Evolutionary conservation across 2,113 vertebrate genomes (phyloP), one percentile per base, ranked within the genome.

Genomic region (Scatophagus argus): DNA sequence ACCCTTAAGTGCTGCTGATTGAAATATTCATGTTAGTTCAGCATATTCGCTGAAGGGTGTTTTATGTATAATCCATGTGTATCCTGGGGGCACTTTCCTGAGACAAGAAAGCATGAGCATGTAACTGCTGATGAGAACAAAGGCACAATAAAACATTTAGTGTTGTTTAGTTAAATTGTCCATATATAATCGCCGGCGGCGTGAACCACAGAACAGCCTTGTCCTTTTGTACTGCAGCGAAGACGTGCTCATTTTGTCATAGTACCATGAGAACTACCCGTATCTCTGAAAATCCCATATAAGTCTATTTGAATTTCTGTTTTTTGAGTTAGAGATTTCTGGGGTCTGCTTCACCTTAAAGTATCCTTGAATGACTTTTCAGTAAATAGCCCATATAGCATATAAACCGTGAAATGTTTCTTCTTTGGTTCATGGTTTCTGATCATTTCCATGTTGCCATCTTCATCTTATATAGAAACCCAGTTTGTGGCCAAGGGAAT

Each of bases 1-100:
- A n/a, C 56, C 23, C 38, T 29, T 75, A 85, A 90, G 89, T 86
- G 85, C 82, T 73, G 71, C 69, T 51, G 74, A 83, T 72, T 90
- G 67, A 90, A 87, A 90, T 90, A 90, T 90, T 90, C 56, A 90
- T 90, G 83, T 52, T 52, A 27, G 70, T 76, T 73, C 46, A 41
- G 31, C 3, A 4, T 79, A 73, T 54, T 78, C 12, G 52, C 82
- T 65, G 65, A 73, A 61, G 77, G 73, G 25, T 27, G 34, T 83
- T 83, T 87, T 64, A 85, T 87, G 66, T 87, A 85, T 87, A 83
- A 88, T 70, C 77, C 76, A 81, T 87, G 73, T 58, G 31, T 74
- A 25, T 64, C 83, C 74, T 69, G 62, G 38, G 74, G 85, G 49
- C 54, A 70, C 51, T 83, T 41, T 56, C 67, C 52, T 27, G n/a